Base-by-base conservation (phyloP, 2,113 vertebrate species). In the Choloepus hoffmanni region DNA sequence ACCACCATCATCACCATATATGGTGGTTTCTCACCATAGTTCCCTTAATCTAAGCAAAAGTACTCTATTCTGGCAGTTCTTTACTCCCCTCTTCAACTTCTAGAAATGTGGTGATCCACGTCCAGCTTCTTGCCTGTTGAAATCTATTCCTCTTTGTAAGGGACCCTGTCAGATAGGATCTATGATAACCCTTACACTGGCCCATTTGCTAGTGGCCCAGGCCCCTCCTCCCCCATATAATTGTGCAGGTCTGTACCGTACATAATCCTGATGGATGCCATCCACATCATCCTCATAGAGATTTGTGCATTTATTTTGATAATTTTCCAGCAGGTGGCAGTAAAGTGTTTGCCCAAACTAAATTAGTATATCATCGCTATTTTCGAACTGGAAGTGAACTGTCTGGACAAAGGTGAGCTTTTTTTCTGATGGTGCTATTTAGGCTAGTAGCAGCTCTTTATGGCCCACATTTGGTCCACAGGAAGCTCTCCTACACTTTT, bases 281-380 rank as follows among this genome's bases (percentile, higher is more conserved):
- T 58, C 89, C 74, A 48, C 55, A 73, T 48, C 28, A 33, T 62
- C 40, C 58, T 65, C 48, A 12, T 26, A 19, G 23, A 62, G 23
- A n/a, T 90, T 58, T 45, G 5, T 43, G 2, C 45, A 33, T 78
- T 65, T 62, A 45, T 94, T 94, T 86, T 79, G 40, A 84, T 23
- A 58, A 43, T 86, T 93, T 96, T 73, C 97, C 88, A 95, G 81
- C 67, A 96, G 73, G 70, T 88, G 92, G 83, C 95, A 91, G 92
- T 96, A 90, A 92, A 96, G 50, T 76, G 40, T 93, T 94, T 72
- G 26, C 85, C 60, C 70, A 76, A 76, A 84, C 43, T 77, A 90
- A 81, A 76, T 68, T n/a, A 74, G 43, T 30, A 4, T 30, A 53
- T 50, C 8, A 53, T 24, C 19, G 86, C 58, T 88, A 21, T 87